These are phyloP conservation scores for Synanthedon andrenaeformis DNA, from an alignment of 2,888 invertebrate species.

Conservation along the genomic window DNA sequence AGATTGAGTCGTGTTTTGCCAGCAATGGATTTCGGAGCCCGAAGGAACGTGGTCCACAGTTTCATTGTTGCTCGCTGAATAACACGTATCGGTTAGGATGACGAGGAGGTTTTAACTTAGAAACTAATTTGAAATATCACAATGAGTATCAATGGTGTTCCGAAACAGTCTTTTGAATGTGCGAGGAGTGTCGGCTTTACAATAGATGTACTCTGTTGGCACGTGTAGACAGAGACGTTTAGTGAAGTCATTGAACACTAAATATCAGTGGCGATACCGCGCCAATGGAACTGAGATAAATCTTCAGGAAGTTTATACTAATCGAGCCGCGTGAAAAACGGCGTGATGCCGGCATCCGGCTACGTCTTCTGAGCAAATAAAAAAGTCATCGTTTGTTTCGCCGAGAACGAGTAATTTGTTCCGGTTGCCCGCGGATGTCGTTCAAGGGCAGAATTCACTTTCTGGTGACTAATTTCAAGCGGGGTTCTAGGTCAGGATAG, in stretches of 20 bases:
- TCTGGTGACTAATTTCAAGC: constrained; percentile 23
- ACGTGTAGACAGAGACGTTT: constrained; percentile 23
- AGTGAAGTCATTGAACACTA: neutral
- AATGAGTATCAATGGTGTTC: constrained; percentile 62
- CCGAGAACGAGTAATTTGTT: constrained; percentile 46
- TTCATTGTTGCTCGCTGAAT: constrained; percentile 56
- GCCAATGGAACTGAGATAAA: constrained; percentile 13
- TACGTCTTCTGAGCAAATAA: constrained; percentile 44
- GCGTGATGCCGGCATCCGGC: constrained; percentile 55
- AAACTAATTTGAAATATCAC: constrained; percentile 69
- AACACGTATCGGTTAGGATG: constrained; percentile 61
- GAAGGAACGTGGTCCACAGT: constrained; percentile 56
- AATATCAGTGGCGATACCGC: neutral
- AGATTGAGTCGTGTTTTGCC: constrained; percentile 44
- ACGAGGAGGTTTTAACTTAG: constrained; percentile 56
- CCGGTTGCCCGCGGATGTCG: constrained; percentile 61
- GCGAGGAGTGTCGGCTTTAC: constrained; percentile 42
- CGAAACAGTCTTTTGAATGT: constrained; percentile 58
- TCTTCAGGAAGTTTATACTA: constrained; percentile 42
- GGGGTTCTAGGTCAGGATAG: constrained; percentile 12
- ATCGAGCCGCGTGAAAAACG: constrained; percentile 49
- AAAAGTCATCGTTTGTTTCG: constrained; percentile 31
- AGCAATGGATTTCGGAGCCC: constrained; percentile 43
- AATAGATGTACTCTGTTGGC: constrained; percentile 45
- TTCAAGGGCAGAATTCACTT: constrained; percentile 60